Base-by-base conservation (phyloP, 2,113 vertebrate genomes). In the Hippocampus barbouri region DNA sequence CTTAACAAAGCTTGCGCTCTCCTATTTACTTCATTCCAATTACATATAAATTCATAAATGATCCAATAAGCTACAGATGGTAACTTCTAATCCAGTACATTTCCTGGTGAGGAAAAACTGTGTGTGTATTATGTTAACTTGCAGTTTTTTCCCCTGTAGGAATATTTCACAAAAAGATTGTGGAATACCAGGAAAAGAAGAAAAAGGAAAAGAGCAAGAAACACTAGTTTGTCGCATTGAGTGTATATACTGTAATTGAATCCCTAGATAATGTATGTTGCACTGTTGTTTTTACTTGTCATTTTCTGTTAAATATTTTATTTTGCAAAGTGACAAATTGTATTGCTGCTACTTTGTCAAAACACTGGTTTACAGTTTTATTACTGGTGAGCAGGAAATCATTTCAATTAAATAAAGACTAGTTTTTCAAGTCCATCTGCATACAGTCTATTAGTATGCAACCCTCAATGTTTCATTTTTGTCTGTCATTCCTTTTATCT, bases 141-240 rank as follows among this genome's bases (percentile, higher is more conserved):
- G 11, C 5, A 43, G 21, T 57, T 12, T 61, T 60, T 68, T 78
- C n/a, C 82, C 60, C 38, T 78, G 7, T 75, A 93, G 92, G 92
- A 51, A 86, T 89, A 75, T 98, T 98, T 86, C 93, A 95, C 79
- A 84, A 57, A 85, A 98, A 95, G 86, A 93, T 97, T 85, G 65
- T 79, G 8, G 94, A 97, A 83, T 94, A 94, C 78, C 92, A 95
- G 0, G 92, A 93, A 68, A 91, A 86, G 72, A 93, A 92, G 87
- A 94, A 92, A 85, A 91, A 88, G 75, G 93, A 92, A 25, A 91
- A 86, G 77, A 15, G 60, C 25, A 88, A 90, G 75, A 95, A 90
- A 84, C 86, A 87, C 72, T 92, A 91, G 79, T 45, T 71, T 5
- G 45, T 12, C 18, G 20, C 7, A 0, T 23, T 45, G 59, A 25